Conservation (phyloP, 53 echinoderm and acorn worm genomes). For the Pentamera pediparva region DNA sequence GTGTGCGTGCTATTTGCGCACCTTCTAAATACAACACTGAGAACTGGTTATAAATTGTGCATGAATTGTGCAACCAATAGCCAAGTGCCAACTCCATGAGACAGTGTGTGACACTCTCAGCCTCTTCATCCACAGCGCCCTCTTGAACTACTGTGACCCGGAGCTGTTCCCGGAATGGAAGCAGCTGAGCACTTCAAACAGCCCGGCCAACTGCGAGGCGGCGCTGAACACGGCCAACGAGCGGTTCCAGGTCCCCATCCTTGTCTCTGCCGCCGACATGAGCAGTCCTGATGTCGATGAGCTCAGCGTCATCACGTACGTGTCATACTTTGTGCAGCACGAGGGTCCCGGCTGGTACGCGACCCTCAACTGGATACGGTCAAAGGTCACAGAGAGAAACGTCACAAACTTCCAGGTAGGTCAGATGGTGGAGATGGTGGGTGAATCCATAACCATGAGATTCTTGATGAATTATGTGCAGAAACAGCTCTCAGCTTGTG, state of each 20-base stretch:
- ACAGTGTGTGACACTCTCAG: neutral
- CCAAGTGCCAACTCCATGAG: no score
- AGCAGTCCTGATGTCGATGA: constrained; percentile 76
- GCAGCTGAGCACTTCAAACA: constrained; percentile 37
- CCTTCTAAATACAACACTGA: no score
- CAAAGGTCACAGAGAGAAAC: constrained; percentile 73
- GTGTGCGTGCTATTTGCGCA: neutral
- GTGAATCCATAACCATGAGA: no score
- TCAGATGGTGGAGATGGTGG: no score
- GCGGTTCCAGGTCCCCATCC: constrained; percentile 65
- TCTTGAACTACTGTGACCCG: constrained; percentile 81
- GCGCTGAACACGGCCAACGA: constrained; percentile 80
- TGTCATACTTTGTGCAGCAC: constrained; percentile 81
- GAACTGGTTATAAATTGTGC: no score
- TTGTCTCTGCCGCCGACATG: constrained; percentile 84
- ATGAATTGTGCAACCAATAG: no score
- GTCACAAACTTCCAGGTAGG: constrained; percentile 87
- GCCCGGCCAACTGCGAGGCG: constrained; percentile 62
- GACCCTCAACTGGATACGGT: constrained; percentile 91
- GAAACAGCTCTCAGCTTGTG: no score
- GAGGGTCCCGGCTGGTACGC: constrained; percentile 96
- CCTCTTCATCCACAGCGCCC: constrained; percentile 43
- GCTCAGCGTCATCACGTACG: constrained; percentile 70
- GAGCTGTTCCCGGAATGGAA: constrained; percentile 64
- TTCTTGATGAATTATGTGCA: no score